Percentiles rank a stretch among this genome's conserved stretches.
These are phyloP conservation scores for Micrasema longulum DNA, from an alignment of 1,140 invertebrate genomes.

Conservation along the genomic window DNA sequence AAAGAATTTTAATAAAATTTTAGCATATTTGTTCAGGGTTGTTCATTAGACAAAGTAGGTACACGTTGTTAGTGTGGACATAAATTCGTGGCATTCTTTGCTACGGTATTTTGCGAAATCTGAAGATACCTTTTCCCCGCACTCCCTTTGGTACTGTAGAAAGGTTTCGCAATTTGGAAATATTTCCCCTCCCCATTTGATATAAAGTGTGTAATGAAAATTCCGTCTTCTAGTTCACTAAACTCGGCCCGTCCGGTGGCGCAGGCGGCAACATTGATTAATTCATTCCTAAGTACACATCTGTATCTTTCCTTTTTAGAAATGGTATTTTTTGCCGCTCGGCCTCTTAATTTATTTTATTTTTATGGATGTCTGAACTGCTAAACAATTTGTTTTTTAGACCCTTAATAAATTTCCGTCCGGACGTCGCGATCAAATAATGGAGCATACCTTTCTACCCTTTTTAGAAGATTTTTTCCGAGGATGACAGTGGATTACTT, in stretches of 20 bases:
- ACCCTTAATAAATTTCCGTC: slow-evolving; percentile 22
- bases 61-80: too few relatives aligned
- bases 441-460: too few relatives aligned
- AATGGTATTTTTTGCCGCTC: slow-evolving; percentile 15
- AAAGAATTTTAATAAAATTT: too few relatives aligned
- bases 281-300: slow-evolving; percentile 24
- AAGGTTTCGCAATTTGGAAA: slow-evolving; percentile 27
- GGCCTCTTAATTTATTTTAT: slow-evolving; percentile 30
- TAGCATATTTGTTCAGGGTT: too few relatives aligned
- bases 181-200: slow-evolving; percentile 12
- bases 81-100: too few relatives aligned
- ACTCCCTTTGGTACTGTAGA: not conserved
- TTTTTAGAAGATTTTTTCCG: too few relatives aligned
- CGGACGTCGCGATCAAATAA: slow-evolving; percentile 13
- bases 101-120: too few relatives aligned
- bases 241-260: not conserved
- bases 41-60: too few relatives aligned
- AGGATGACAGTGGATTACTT: too few relatives aligned
- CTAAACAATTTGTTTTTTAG: slow-evolving; percentile 28
- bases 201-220: slow-evolving; percentile 24
- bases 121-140: not conserved
- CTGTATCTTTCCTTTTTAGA: slow-evolving; percentile 18
- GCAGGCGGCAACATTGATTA: slow-evolving; percentile 9
- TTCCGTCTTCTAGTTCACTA: not conserved
- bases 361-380: slow-evolving; percentile 31